phyloP scores from a whole-genome alignment of 1,140 invertebrate genomes.

The Drosophila tani region DNA sequence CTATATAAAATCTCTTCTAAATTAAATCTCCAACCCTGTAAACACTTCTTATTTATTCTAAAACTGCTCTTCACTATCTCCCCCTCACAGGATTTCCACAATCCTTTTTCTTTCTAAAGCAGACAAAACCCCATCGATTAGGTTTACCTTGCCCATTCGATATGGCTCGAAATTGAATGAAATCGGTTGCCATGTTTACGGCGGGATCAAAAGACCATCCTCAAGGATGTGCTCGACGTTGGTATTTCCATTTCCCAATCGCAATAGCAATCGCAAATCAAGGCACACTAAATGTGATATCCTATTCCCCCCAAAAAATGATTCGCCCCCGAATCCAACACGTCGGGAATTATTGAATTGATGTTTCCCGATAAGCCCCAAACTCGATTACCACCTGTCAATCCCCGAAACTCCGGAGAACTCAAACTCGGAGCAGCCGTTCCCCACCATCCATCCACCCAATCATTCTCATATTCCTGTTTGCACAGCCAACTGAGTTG shows the following conservation, averaged over 20 bases:
- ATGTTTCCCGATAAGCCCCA: slow-evolving; percentile 49
- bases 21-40: background rate
- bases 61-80: background rate
- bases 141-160: slow-evolving; percentile 18
- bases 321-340: slow-evolving; percentile 27
- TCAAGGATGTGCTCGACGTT: slow-evolving; percentile 32
- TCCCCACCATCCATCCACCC: background rate
- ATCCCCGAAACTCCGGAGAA: slow-evolving; percentile 11
- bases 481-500: slow-evolving; percentile 42
- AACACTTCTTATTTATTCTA: background rate
- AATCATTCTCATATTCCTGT: slow-evolving; percentile 32
- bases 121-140: slow-evolving; percentile 1
- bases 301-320: slow-evolving; percentile 8
- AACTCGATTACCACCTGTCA: slow-evolving; percentile 57
- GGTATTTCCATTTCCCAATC: slow-evolving; percentile 42
- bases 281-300: slow-evolving; percentile 50
- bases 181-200: slow-evolving; percentile 42
- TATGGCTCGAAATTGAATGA: slow-evolving; percentile 34
- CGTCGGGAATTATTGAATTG: slow-evolving; percentile 55
- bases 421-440: background rate
- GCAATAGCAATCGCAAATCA: slow-evolving; percentile 45
- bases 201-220: slow-evolving; percentile 43
- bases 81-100: background rate
- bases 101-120: background rate
- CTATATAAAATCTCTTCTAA: background rate